These are phyloP conservation scores for Nymphalis c-album DNA, from an alignment of 2,888 invertebrate genomes.

Conservation along the genomic window DNA sequence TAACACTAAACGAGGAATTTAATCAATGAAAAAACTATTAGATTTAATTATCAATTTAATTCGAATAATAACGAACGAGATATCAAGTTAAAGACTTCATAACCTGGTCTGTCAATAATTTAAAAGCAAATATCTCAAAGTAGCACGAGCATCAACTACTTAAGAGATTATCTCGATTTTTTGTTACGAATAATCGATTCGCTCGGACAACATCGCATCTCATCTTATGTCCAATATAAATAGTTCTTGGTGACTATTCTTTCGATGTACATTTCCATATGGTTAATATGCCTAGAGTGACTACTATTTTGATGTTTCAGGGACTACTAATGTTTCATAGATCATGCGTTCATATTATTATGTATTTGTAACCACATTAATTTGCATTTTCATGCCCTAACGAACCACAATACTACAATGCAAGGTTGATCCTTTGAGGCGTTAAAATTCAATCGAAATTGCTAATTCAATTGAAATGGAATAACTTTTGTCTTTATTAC, in stretches of 20 bases:
- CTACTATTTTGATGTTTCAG: conserved; percentile 6
- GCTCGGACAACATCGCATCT: conserved; percentile 29
- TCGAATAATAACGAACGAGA: not conserved
- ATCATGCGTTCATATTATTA: not conserved
- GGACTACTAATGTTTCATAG: conserved; percentile 2
- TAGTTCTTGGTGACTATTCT: conserved; percentile 19
- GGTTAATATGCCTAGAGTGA: conserved; percentile 21
- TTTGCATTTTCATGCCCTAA: not conserved
- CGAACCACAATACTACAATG: not conserved
- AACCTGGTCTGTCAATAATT: conserved; percentile 10
- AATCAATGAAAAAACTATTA: not conserved
- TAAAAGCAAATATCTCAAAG: conserved; percentile 19
- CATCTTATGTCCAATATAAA: conserved; percentile 31
- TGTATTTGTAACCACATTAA: not conserved
- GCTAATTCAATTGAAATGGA: not conserved
- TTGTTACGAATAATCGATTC: conserved; percentile 30
- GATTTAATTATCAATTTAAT: not conserved
- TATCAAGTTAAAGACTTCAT: conserved; percentile 4
- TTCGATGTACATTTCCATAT: conserved; percentile 25
- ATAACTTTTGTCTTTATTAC: not conserved
- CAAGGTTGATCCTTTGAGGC: no score
- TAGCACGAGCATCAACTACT: conserved; percentile 31
- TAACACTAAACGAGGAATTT: no score
- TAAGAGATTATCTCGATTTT: conserved; percentile 25
- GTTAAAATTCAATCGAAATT: no score